Percentiles rank a stretch among this genome's conserved stretches.
Conservation (phyloP, 2,113 vertebrate species). For the Brachyistius frenatus region DNA sequence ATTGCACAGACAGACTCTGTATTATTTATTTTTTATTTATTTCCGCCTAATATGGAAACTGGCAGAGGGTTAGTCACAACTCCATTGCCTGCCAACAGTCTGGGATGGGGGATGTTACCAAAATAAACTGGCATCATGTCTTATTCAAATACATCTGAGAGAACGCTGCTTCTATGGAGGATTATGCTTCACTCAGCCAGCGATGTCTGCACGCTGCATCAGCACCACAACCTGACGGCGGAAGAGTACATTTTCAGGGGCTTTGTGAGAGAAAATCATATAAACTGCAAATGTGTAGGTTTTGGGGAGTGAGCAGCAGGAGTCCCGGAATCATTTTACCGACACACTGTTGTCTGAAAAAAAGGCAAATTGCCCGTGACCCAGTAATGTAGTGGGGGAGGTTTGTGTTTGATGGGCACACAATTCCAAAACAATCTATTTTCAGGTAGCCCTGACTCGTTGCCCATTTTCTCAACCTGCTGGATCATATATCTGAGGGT, state of each 20-base stretch:
- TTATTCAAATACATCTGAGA: slow-evolving; percentile 74
- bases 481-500: slow-evolving; percentile 20
- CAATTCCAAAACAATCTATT: slow-evolving; percentile 48
- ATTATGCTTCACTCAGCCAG: slow-evolving; percentile 42
- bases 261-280: slow-evolving; percentile 63
- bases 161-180: slow-evolving; percentile 47
- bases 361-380: slow-evolving; percentile 54
- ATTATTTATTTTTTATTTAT: slow-evolving; percentile 2
- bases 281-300: slow-evolving; percentile 56
- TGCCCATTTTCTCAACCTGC: slow-evolving; percentile 33
- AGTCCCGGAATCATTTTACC: slow-evolving; percentile 35
- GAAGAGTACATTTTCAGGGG: slow-evolving; percentile 55
- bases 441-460: slow-evolving; percentile 27
- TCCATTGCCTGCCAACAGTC: slow-evolving; percentile 65
- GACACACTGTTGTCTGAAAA: slow-evolving; percentile 39
- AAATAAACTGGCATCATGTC: slow-evolving; percentile 77
- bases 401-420: slow-evolving; percentile 36
- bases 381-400: slow-evolving; percentile 26
- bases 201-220: slow-evolving; percentile 50
- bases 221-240: slow-evolving; percentile 47
- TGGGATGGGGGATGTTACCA: slow-evolving; percentile 62
- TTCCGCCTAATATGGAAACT: slow-evolving; percentile 46
- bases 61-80: slow-evolving; percentile 61
- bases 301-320: slow-evolving; percentile 46
- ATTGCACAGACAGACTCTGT: slow-evolving; percentile 9